A percentile compares a stretch with the other conserved stretches of the same genome.
Evolutionary conservation across 2,113 vertebrate genomes (phyloP).

Genomic region (Brachyhypopomus occidentalis): DNA sequence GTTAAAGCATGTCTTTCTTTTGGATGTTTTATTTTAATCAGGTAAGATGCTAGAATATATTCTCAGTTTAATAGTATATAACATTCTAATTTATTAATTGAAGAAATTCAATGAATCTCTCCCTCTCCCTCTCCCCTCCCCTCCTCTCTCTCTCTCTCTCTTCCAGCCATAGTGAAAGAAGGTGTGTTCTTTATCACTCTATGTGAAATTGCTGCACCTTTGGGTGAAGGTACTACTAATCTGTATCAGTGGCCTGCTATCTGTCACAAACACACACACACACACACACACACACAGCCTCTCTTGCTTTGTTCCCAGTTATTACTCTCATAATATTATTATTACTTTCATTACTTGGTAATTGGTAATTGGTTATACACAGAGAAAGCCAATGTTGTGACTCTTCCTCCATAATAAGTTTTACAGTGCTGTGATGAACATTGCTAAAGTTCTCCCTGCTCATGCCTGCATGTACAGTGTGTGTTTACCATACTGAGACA

Average conservation of each 20-base stretch:
- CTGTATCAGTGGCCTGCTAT: not conserved
- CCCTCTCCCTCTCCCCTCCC: no score
- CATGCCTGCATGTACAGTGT: conserved; percentile 17
- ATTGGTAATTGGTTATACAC: conserved; percentile 34
- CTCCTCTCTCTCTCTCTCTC: not conserved
- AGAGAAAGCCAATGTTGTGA: conserved; percentile 36
- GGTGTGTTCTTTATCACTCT: not conserved
- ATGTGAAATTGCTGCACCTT: not conserved
- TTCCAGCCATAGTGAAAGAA: no score
- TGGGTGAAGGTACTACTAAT: not conserved
- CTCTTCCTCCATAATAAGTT: not conserved
- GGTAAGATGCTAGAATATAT: no score
- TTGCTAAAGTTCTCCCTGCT: not conserved
- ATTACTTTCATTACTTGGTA: no score
- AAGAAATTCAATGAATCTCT: no score
- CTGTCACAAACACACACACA: not conserved
- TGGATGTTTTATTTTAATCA: no score
- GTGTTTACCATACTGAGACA: not conserved
- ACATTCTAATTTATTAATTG: no score
- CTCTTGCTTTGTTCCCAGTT: conserved; percentile 12
- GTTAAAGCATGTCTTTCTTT: no score
- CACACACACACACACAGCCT: not conserved
- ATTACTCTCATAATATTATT: no score
- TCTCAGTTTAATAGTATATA: no score
- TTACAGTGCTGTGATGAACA: not conserved